phyloP scores from a whole-genome alignment of 2,797 vertebrate species.

The Vespertilio murinus region DNA sequence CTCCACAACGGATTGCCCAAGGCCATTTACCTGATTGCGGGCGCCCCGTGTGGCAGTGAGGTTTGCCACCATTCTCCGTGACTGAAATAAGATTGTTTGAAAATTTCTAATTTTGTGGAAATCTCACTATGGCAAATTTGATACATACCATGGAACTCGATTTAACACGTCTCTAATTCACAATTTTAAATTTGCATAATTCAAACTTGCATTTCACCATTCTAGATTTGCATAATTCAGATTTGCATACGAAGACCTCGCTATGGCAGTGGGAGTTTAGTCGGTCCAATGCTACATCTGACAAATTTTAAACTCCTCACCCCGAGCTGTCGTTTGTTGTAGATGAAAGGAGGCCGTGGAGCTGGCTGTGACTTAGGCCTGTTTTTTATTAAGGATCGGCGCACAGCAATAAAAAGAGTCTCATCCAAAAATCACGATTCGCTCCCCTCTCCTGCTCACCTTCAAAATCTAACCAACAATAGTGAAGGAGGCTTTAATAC shows the following conservation, averaged over 20 bases:
- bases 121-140: not conserved
- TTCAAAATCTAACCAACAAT: not conserved
- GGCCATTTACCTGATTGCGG: not conserved
- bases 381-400: conserved; percentile 23
- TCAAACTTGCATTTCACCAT: not conserved
- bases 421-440: not conserved
- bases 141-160: not conserved
- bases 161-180: not conserved
- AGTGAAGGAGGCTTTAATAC: not conserved
- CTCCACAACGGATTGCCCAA: not conserved
- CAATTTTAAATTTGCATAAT: not conserved
- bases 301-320: not conserved
- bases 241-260: not conserved
- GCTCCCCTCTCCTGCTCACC: not conserved
- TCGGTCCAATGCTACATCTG: not conserved
- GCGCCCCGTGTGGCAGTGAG: not conserved
- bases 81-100: fast-evolving
- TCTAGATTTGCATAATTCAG: not conserved
- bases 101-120: not conserved
- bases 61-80: fast-evolving
- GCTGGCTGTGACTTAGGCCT: not conserved
- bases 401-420: not conserved
- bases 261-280: not conserved
- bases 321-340: fast-evolving
- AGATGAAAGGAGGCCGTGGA: not conserved